Evolutionary conservation across 2,113 vertebrate genomes (phyloP), one percentile per base, ranked within the genome.

Genomic region (Oryzias woworae): DNA sequence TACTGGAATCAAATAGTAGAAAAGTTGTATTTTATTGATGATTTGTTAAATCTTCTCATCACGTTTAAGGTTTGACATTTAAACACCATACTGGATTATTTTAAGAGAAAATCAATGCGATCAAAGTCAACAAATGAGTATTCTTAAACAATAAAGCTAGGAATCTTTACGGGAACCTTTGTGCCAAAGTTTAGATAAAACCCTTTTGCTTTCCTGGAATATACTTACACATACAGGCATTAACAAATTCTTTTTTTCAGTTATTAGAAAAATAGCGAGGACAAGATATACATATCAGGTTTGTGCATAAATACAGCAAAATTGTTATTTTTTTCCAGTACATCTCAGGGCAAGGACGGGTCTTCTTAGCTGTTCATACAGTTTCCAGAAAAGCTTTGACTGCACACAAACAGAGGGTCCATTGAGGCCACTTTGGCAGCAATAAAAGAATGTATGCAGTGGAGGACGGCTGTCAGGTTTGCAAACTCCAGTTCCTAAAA

Each of bases 351-450:
- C 8, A 53, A 67, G 58, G 45, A 58, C n/a, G 16, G 0, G 80
- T 77, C 93, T 1, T 67, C 59, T 82, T 89, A 94, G 82, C 90
- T 92, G 90, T 88, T 94, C 84, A 84, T 85, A 66, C 92, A 91
- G 85, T 92, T 94, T 82, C 92, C 91, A 71, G 91, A 77, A 69
- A 93, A 77, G 80, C 92, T 93, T 75, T 95, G 95, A 80, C 89
- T 92, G 88, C 92, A 92, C 81, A 94, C 84, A 65, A 95, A 96
- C 14, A 90, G 73, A 2, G 96, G 95, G 87, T 98, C 96, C 93
- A 96, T 85, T 26, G 95, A 93, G 78, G 96, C 95, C 91, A 97
- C 95, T 89, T 95, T 96, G 73, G 96, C 95, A 56, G 95, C 95
- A 43, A 98, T 93, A 88, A 98, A 98, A 65, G 95, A 94, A 75